Conservation (phyloP, 2,113 vertebrate species). For the Shinisaurus crocodilurus region DNA sequence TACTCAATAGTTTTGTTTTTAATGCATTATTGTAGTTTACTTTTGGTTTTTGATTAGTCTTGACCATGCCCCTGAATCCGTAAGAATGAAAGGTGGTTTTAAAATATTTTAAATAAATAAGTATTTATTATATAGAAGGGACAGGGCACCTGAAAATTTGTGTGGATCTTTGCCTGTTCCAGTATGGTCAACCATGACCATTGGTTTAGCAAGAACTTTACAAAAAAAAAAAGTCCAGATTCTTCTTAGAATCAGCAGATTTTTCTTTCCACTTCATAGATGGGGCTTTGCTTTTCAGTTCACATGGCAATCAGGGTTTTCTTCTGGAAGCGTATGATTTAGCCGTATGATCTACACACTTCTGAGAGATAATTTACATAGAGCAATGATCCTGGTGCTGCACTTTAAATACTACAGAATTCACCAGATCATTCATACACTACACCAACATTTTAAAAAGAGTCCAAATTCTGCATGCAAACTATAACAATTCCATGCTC, state of each 20-base stretch:
- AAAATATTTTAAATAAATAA: too few species aligned
- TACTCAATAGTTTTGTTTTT: not conserved
- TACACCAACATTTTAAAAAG: not conserved
- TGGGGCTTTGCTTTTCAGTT: constrained; percentile 48
- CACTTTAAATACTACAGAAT: not conserved
- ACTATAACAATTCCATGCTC: not conserved
- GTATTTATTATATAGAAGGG: constrained; percentile 38
- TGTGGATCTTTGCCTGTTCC: constrained; percentile 55
- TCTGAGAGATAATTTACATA: not conserved
- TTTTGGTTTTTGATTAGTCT: not conserved
- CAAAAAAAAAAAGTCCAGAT: constrained; percentile 43
- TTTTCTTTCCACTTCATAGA: constrained; percentile 47
- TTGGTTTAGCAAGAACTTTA: constrained; percentile 33
- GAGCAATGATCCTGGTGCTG: not conserved
- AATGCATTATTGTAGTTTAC: too few species aligned
- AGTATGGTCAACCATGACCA: constrained; percentile 28
- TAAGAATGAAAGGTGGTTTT: not conserved
- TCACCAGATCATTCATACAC: not conserved
- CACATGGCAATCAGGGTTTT: constrained; percentile 55
- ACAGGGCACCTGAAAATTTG: constrained; percentile 2
- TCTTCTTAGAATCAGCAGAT: constrained; percentile 55
- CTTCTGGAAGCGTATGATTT: too few species aligned
- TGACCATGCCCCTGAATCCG: not conserved
- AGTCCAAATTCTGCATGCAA: not conserved
- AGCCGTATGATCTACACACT: too few species aligned